Conservation (phyloP, 2,797 vertebrate genomes). For the Orestias chungarensis region DNA sequence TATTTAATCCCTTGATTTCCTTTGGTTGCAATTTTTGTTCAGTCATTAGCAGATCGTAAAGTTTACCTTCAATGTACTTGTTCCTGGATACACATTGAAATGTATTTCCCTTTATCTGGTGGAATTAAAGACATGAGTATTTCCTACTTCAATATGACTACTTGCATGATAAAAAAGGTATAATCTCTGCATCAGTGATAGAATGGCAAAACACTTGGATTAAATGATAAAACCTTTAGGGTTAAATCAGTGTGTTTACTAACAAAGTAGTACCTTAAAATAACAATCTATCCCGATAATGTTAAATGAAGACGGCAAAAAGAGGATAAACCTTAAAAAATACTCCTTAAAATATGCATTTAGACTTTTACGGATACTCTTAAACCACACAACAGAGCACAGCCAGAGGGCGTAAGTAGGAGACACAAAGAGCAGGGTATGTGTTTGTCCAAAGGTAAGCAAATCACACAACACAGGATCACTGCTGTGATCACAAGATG, state of each 20-base stretch:
- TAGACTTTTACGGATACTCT: not conserved
- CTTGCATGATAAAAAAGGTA: not conserved
- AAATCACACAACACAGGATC: slow-evolving; percentile 2
- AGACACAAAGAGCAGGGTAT: not conserved
- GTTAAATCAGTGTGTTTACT: not conserved
- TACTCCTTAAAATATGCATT: not conserved
- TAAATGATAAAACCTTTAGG: not conserved
- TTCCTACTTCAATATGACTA: not conserved
- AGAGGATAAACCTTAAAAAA: not conserved
- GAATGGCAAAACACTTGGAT: not conserved
- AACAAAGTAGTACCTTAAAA: not conserved
- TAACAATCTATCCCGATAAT: not conserved
- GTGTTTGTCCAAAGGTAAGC: not conserved
- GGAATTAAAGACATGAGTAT: too few relatives aligned
- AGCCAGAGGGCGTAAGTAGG: not conserved
- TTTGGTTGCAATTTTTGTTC: not conserved
- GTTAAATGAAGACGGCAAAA: not conserved
- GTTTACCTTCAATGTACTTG: too few relatives aligned
- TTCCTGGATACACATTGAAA: too few relatives aligned
- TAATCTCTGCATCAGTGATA: not conserved
- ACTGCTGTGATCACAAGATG: not conserved
- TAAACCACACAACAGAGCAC: not conserved
- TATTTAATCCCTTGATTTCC: not conserved
- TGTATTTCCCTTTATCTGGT: too few relatives aligned
- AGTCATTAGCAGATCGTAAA: too few relatives aligned